phyloP scores from a whole-genome alignment of 2,888 invertebrate species.

The Myopa testacea region DNA sequence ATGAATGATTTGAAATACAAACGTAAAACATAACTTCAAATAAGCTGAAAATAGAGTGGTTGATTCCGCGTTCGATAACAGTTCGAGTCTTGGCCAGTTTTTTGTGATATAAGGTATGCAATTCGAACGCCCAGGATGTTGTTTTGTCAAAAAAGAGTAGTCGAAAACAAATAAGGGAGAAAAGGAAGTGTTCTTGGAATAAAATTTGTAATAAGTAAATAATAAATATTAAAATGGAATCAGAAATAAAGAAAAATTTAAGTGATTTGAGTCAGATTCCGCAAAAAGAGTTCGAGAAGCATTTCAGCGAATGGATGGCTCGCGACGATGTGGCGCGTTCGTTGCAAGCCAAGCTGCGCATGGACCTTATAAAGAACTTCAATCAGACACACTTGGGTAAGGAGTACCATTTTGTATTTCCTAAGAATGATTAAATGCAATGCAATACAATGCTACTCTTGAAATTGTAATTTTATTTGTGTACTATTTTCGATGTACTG shows the following conservation, averaged over 20 bases:
- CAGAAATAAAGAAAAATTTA: slow-evolving; percentile 53
- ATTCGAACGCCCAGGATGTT: not conserved
- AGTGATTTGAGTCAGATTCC: slow-evolving; percentile 61
- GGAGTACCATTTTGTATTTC: slow-evolving; percentile 24
- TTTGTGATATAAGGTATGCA: too few relatives aligned
- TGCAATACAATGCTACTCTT: too few relatives aligned
- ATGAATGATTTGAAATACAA: slow-evolving; percentile 15
- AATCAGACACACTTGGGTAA: slow-evolving; percentile 64
- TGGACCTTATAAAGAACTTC: slow-evolving; percentile 62
- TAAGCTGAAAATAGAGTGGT: not conserved
- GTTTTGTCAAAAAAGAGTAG: not conserved
- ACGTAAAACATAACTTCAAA: not conserved
- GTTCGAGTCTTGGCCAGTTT: not conserved
- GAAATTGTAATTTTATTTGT: not conserved
- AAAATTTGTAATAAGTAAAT: not conserved
- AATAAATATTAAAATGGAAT: slow-evolving; percentile 38
- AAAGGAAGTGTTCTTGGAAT: not conserved
- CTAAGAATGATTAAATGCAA: too few relatives aligned
- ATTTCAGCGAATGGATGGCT: slow-evolving; percentile 64
- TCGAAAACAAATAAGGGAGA: not conserved
- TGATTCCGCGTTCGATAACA: not conserved
- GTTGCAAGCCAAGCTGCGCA: slow-evolving; percentile 62
- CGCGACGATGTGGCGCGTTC: slow-evolving; percentile 62
- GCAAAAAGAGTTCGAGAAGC: slow-evolving; percentile 62
- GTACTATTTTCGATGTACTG: not conserved